Evolutionary conservation across 2,888 invertebrate species (phyloP), one percentile per base, ranked within the genome.

Genomic region (Phrixothrix hirtus): DNA sequence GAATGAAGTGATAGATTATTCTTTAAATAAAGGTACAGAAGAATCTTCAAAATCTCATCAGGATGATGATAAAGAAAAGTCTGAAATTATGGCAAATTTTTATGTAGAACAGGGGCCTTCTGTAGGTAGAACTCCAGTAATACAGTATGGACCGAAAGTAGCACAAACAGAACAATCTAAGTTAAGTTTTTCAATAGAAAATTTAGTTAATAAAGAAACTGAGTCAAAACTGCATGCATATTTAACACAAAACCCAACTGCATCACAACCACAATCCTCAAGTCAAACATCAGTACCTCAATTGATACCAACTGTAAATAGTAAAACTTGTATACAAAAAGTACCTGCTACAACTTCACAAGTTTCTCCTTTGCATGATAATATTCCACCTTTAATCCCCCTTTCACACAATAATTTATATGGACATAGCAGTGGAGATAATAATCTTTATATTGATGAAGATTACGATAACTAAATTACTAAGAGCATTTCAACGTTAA

Each of bases 401-500:
- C 63, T 75, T 47, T 58, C 72, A 7, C 66, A 64, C 38, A 68
- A 59, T 63, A 57, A 57, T 16, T n/a, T 39, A 14, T 70, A 64
- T 55, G 60, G 59, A 47, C 70, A 68, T 43, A 71, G 62, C 58
- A 64, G 68, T 16, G 70, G 70, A 49, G 76, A 74, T 31, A 55
- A 50, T 59, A 73, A 67, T 68, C 64, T 77, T 42, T 75, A 72
- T 61, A 77, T 77, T 52, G 77, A 77, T 63, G 77, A 77, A 64
- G 77, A 77, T 65, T 77, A 77, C 59, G 77, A 77, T 67, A 76
- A 76, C 57, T 77, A 64, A 63, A 21, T n/a, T n/a, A n/a, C n/a
- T n/a, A n/a, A n/a, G n/a, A n/a, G n/a, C n/a, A n/a, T n/a, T n/a
- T n/a, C n/a, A n/a, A n/a, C n/a, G n/a, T n/a, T n/a, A n/a, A n/a